Evolutionary conservation across 2,113 vertebrate species (phyloP).

Genomic region (Zosterops japonicus): DNA sequence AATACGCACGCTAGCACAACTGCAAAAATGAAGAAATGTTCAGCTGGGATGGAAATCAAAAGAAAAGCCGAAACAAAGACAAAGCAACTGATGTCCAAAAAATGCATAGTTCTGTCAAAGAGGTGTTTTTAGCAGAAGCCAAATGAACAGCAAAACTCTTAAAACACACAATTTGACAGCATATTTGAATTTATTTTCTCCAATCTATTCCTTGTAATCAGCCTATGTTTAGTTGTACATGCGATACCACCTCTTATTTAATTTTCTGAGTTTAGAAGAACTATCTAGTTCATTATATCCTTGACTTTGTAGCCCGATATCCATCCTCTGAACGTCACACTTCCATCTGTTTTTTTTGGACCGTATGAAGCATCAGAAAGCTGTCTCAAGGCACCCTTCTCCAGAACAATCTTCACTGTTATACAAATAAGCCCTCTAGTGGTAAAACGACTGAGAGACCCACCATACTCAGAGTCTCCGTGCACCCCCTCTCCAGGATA

Average conservation of each 20-base stretch:
- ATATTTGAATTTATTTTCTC: neutral
- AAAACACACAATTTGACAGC: neutral
- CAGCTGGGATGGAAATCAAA: neutral
- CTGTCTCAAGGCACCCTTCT: neutral
- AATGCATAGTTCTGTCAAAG: neutral
- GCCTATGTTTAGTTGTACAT: neutral
- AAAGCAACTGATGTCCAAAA: neutral
- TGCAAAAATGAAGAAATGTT: neutral
- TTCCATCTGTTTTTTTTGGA: neutral
- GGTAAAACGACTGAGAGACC: neutral
- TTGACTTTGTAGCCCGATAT: neutral
- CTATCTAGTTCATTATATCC: neutral
- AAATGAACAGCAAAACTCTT: neutral
- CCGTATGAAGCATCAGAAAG: neutral
- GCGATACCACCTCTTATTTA: neutral
- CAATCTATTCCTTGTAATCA: neutral
- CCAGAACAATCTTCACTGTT: neutral
- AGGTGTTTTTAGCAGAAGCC: neutral
- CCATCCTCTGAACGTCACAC: neutral
- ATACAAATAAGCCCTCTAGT: slow-evolving; percentile 61
- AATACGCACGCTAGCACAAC: neutral
- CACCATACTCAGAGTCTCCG: neutral
- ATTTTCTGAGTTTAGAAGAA: neutral
- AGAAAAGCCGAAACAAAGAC: neutral
- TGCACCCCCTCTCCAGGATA: neutral